Evolutionary conservation across 2,888 invertebrate species (phyloP), one percentile per base, ranked within the genome.

Genomic region (Diarsia brunnea): DNA sequence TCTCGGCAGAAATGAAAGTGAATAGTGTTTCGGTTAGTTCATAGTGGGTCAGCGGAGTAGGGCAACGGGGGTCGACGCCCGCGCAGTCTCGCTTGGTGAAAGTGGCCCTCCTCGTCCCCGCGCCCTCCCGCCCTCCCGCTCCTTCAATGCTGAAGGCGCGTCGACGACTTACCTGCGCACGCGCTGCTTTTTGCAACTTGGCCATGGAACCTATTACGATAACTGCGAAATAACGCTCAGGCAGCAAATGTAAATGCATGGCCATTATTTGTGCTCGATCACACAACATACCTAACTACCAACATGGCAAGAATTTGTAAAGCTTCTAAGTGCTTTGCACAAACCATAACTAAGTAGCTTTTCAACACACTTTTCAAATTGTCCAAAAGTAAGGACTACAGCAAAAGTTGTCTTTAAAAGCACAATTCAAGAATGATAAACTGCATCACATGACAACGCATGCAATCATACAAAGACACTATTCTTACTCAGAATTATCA

Each of bases 71-170:
- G 95, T 96, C 96, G 95, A 92, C 95, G 96, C 92, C 95, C 96
- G 96, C 96, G 96, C 96, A 96, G 95, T 96, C 96, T 96, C 96
- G 96, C 90, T 89, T 90, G 92, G 96, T 95, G 96, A 96, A 96
- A 96, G 96, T 96, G 95, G 91, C 94, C 94, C 95, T 93, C 94
- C 91, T 89, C 90, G 90, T 88, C 89, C 92, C 91, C 91, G 90
- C 91, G 87, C 91, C 88, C 88, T 88, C 89, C 87, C 87, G 84
- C 90, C 87, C 87, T 87, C 89, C 88, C 87, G 85, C 90, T 84
- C 90, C 91, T 90, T 90, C 91, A 89, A 91, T 93, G 90, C 91
- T 91, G 89, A 91, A 91, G 92, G 91, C 93, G 92, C 93, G 91
- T 91, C 90, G 91, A 90, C 91, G 89, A 89, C 91, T 92, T 92